Conservation (phyloP, 2,113 vertebrate species). For the Cryptoleucopteryx plumbea region DNA sequence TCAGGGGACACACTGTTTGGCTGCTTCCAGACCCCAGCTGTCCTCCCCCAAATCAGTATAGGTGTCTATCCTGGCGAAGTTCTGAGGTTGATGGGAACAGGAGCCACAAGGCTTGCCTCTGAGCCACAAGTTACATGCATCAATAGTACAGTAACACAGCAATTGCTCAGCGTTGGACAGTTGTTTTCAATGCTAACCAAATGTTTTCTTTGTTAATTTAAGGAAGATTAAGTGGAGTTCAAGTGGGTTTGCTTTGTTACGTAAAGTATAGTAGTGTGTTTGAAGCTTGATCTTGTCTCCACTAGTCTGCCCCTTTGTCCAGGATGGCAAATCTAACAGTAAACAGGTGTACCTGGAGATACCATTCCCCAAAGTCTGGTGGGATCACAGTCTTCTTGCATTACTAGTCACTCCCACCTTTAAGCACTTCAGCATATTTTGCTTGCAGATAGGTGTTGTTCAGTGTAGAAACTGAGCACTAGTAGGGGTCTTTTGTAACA, state of each 20-base stretch:
- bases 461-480: neutral
- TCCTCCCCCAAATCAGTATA: neutral
- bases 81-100: rapidly evolving
- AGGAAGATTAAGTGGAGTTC: neutral
- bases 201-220: neutral
- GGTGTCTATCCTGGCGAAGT: neutral
- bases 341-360: neutral
- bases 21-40: neutral
- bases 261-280: neutral
- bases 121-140: neutral
- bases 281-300: neutral
- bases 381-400: neutral
- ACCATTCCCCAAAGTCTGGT: neutral
- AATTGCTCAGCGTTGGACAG: neutral
- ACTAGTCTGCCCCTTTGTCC: neutral
- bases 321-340: neutral
- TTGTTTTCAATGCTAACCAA: neutral
- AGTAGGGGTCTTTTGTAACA: neutral
- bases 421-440: neutral
- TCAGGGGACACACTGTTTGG: neutral
- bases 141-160: neutral
- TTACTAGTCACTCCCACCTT: neutral
- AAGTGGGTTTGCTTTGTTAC: neutral
- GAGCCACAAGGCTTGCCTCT: neutral
- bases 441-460: neutral